Conservation (phyloP, 2,888 invertebrate genomes). For the Chorisops tibialis region DNA sequence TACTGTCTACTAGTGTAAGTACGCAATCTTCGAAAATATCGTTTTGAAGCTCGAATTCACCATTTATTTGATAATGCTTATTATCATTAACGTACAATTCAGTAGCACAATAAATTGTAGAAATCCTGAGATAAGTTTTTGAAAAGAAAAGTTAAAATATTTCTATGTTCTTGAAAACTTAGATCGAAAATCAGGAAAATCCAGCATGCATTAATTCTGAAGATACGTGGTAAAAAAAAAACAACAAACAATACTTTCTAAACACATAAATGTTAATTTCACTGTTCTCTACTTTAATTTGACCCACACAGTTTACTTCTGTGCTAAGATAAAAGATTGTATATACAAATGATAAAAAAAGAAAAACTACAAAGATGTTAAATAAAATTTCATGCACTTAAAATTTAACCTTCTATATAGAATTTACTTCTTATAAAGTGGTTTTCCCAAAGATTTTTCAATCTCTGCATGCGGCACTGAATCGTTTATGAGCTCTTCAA, state of each 20-base stretch:
- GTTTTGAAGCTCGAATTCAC: constrained; percentile 6
- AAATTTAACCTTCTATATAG: neutral
- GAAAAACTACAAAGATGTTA: no score
- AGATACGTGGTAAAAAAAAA: no score
- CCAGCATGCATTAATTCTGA: no score
- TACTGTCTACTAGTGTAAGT: neutral
- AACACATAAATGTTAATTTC: no score
- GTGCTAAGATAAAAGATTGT: no score
- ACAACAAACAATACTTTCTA: no score
- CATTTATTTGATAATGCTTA: neutral
- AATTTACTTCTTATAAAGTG: constrained; percentile 43
- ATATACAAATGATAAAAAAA: no score
- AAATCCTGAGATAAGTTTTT: neutral
- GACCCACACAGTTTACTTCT: no score
- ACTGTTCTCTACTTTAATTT: no score
- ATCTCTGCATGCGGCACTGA: constrained; percentile 30
- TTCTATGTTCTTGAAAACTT: no score
- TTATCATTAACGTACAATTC: neutral
- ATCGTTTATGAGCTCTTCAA: neutral
- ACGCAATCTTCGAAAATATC: constrained; percentile 8
- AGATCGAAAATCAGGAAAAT: no score
- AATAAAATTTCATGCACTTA: no score
- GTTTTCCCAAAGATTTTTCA: constrained; percentile 42
- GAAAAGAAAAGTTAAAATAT: neutral
- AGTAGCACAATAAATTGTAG: neutral